phyloP scores from a whole-genome alignment of 2,888 invertebrate genomes.

The Dinocampus coccinellae region DNA sequence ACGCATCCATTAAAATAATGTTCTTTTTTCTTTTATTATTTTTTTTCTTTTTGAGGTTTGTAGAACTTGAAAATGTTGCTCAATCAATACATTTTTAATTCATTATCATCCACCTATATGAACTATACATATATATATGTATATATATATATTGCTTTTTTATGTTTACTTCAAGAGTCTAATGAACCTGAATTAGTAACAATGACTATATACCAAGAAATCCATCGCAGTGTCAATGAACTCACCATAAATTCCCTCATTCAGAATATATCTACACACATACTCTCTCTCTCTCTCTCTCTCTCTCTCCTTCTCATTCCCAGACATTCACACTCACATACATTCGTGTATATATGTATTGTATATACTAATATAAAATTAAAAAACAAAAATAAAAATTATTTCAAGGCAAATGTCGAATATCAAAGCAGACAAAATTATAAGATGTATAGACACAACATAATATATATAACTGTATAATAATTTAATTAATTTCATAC shows the following conservation, averaged over 20 bases:
- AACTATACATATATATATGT: neutral
- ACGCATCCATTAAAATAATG: neutral
- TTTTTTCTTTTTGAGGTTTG: neutral
- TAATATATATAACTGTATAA: neutral
- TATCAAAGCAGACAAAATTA: no score
- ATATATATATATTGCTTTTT: no score
- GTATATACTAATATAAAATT: no score
- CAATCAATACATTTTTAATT: neutral
- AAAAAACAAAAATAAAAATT: no score
- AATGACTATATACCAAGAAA: neutral
- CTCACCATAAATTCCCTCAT: constrained; percentile 21
- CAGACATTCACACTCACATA: neutral
- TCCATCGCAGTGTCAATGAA: constrained; percentile 38
- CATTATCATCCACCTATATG: neutral
- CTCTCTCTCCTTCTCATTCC: no score
- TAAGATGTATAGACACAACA: neutral
- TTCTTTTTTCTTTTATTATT: neutral
- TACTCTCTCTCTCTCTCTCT: no score
- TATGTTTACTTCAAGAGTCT: neutral
- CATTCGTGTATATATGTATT: no score
- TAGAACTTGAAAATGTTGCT: neutral
- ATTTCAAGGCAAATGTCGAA: no score
- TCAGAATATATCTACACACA: neutral
- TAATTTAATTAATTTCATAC: neutral
- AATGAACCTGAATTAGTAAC: neutral